Conservation (phyloP, 1,140 invertebrate genomes). For the Himalopsyche phryganea region DNA sequence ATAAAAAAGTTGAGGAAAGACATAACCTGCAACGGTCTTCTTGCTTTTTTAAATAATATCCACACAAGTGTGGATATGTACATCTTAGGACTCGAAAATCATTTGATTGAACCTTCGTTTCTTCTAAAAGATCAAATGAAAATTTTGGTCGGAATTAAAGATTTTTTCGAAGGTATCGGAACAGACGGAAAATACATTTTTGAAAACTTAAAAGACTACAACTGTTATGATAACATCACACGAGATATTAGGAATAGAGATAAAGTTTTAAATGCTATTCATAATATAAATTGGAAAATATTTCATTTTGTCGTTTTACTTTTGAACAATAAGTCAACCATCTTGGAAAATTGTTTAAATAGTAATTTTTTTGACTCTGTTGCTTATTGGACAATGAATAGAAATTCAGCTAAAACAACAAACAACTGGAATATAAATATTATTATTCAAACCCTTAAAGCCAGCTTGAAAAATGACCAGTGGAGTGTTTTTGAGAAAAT, state of each 20-base stretch:
- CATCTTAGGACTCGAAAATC: neutral
- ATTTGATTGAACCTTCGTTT: neutral
- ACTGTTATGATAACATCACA: neutral
- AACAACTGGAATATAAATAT: too few relatives aligned
- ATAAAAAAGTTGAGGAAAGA: neutral
- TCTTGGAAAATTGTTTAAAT: too few relatives aligned
- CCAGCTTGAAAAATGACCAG: too few relatives aligned
- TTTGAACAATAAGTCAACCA: neutral
- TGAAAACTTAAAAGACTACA: neutral
- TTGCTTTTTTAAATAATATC: neutral
- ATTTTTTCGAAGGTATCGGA: too few relatives aligned
- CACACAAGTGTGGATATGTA: conserved; percentile 9
- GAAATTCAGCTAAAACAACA: too few relatives aligned
- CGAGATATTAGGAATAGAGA: neutral
- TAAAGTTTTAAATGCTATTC: neutral
- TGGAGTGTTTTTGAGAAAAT: too few relatives aligned
- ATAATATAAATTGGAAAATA: neutral
- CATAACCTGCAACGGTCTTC: neutral
- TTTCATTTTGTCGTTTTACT: neutral
- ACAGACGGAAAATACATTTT: neutral
- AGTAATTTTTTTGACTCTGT: too few relatives aligned
- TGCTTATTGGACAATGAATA: too few relatives aligned
- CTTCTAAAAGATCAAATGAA: conserved; percentile 1
- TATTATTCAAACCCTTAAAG: too few relatives aligned
- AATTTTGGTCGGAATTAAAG: neutral